phyloP scores from a whole-genome alignment of 92 coral and sea anemone genomes.

The Plumapathes pennacea region DNA sequence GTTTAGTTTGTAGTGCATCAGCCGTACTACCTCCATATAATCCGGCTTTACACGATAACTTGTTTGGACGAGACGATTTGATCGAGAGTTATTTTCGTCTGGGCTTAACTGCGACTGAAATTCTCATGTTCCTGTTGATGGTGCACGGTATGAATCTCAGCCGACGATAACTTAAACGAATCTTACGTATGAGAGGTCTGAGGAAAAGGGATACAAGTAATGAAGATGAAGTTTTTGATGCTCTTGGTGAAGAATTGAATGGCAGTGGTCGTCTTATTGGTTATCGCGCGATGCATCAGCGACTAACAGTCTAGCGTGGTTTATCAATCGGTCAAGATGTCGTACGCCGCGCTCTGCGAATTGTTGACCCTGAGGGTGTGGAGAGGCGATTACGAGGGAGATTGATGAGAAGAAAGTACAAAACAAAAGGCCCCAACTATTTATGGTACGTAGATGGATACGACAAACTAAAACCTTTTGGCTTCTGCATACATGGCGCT shows the following conservation, averaged over 20 bases:
- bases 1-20: too few species aligned
- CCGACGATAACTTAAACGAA: slow-evolving; percentile 6
- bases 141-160: too few species aligned
- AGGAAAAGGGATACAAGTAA: slow-evolving; percentile 4
- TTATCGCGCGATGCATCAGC: slow-evolving; percentile 13
- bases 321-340: slow-evolving; percentile 31
- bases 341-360: slow-evolving; percentile 18
- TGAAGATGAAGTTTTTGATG: slow-evolving; percentile 6
- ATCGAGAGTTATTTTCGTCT: too few species aligned
- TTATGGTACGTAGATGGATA: slow-evolving; percentile 40
- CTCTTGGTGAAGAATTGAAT: slow-evolving; percentile 12
- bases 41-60: too few species aligned
- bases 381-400: slow-evolving; percentile 23
- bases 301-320: slow-evolving; percentile 1
- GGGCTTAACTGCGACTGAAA: too few species aligned
- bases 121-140: too few species aligned
- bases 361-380: slow-evolving; percentile 20
- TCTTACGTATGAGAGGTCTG: neutral
- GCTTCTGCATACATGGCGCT: slow-evolving; percentile 30
- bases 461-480: slow-evolving; percentile 31
- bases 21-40: too few species aligned
- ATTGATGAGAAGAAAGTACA: slow-evolving; percentile 4
- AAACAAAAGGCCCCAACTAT: slow-evolving; percentile 16
- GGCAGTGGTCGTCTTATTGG: slow-evolving; percentile 40
- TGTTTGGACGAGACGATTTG: too few species aligned